Evolutionary conservation across 2,113 vertebrate species (phyloP).

Genomic region (Tetraodon nigroviridis): DNA sequence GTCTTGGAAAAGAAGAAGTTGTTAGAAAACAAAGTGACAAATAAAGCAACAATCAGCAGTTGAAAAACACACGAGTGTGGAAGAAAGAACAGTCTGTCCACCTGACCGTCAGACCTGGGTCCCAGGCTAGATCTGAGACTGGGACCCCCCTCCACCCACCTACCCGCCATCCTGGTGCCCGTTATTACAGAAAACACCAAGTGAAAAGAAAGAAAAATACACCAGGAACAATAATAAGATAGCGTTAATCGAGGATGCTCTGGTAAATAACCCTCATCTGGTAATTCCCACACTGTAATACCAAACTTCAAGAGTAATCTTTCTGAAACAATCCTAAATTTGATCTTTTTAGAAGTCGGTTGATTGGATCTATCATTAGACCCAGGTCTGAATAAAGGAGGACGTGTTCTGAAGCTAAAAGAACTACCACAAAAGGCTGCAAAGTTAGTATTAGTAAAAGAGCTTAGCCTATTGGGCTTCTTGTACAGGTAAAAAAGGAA

Average conservation of each 20-base stretch:
- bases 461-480: constrained; percentile 32
- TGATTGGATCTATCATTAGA: constrained; percentile 4
- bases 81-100: constrained; percentile 25
- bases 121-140: not conserved
- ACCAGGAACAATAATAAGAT: not conserved
- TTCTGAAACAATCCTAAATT: too few relatives aligned
- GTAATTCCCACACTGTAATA: too few relatives aligned
- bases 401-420: constrained; percentile 27
- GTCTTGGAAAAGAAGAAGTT: constrained; percentile 65
- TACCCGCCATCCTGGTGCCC: too few relatives aligned
- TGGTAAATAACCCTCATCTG: too few relatives aligned
- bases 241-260: too few relatives aligned
- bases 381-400: constrained; percentile 43
- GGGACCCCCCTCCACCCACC: too few relatives aligned
- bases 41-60: constrained; percentile 67
- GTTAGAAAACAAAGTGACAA: constrained; percentile 58
- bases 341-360: too few relatives aligned
- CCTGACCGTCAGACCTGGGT: constrained; percentile 51
- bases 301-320: too few relatives aligned
- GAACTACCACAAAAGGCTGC: constrained; percentile 28
- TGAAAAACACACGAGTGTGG: constrained; percentile 41
- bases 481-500: constrained; percentile 9
- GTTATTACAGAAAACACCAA: too few relatives aligned
- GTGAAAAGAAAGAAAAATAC: not conserved
- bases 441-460: constrained; percentile 60